Percentiles rank a stretch among this genome's conserved stretches.
These are phyloP conservation scores for Aphaenogaster floridana DNA, from an alignment of 1,140 invertebrate species.

Conservation along the genomic window DNA sequence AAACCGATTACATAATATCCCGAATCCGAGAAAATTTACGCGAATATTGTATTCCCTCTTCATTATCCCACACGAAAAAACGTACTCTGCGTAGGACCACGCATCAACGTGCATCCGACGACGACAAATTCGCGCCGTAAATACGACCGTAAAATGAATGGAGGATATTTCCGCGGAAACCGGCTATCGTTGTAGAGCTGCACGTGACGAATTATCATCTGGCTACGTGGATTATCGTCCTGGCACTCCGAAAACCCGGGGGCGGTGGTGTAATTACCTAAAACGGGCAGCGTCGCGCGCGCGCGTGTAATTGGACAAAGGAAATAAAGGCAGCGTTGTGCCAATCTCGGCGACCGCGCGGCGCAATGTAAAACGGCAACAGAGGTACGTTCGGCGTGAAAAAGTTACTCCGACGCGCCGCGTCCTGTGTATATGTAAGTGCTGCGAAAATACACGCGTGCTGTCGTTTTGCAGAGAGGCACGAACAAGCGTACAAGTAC, in stretches of 20 bases:
- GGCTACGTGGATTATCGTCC: conserved; percentile 48
- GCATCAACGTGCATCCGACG: conserved; percentile 32
- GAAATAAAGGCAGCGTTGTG: conserved; percentile 67
- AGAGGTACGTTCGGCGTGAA: conserved; percentile 10
- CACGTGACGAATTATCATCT: conserved; percentile 61
- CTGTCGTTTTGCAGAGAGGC: conserved; percentile 37
- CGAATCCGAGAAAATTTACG: conserved; percentile 9
- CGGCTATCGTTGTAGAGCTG: conserved; percentile 35
- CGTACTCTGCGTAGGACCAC: background rate
- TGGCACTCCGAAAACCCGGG: conserved; percentile 24
- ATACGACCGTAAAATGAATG: conserved; percentile 44
- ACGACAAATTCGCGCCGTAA: conserved; percentile 38
- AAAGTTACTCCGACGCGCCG: conserved; percentile 39
- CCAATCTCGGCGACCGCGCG: conserved; percentile 62
- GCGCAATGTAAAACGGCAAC: conserved; percentile 38
- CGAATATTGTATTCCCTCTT: conserved; percentile 33
- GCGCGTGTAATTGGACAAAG: conserved; percentile 53
- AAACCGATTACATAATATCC: conserved; percentile 1
- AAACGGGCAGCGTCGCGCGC: conserved; percentile 17
- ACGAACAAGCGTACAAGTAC: conserved; percentile 21
- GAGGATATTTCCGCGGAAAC: conserved; percentile 46
- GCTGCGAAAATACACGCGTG: conserved; percentile 52
- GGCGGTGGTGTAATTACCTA: conserved; percentile 48
- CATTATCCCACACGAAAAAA: conserved; percentile 5
- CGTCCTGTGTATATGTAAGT: conserved; percentile 19